These are phyloP conservation scores for Cassiopea xamachana DNA, from an alignment of 30 jellyfish, hydroid and myxozoan genomes.

Conservation along the genomic window DNA sequence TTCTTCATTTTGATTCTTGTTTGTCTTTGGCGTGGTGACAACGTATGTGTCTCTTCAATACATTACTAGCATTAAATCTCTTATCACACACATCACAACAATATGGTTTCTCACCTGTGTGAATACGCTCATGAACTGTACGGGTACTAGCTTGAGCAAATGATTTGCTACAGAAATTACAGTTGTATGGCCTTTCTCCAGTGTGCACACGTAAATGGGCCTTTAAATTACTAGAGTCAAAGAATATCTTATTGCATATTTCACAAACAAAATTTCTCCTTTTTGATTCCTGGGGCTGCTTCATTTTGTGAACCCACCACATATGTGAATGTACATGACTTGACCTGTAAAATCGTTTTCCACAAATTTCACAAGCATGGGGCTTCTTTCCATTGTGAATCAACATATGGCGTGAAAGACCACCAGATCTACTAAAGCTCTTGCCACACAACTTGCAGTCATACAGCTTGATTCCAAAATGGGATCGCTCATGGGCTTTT, in stretches of 20 bases:
- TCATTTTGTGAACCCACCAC: conserved; percentile 22
- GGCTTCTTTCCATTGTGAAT: conserved; percentile 49
- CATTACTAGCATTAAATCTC: conserved; percentile 5
- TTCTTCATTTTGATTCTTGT: not conserved
- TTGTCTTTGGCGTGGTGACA: not conserved
- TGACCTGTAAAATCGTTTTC: conserved; percentile 23
- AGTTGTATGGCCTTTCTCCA: conserved; percentile 36
- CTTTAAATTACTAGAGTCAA: conserved; percentile 6
- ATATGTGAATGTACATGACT: conserved; percentile 24
- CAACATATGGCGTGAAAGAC: conserved; percentile 35
- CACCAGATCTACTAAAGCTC: conserved; percentile 27
- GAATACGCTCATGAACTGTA: conserved; percentile 18
- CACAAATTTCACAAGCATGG: conserved; percentile 49
- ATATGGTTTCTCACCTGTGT: conserved; percentile 38
- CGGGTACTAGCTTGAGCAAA: conserved; percentile 16
- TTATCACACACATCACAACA: not conserved
- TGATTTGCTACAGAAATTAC: conserved; percentile 20
- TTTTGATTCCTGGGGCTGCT: not conserved
- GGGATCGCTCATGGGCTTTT: conserved; percentile 41
- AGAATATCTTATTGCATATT: conserved; percentile 16
- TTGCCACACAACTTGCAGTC: conserved; percentile 36
- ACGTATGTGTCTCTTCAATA: conserved; percentile 16
- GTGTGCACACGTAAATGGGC: conserved; percentile 31
- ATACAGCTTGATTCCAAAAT: conserved; percentile 40
- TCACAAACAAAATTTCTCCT: conserved; percentile 23